A percentile compares a stretch with the other conserved stretches of the same genome.
phyloP scores from a whole-genome alignment of 2,113 vertebrate genomes.

The Brachirus orientalis region DNA sequence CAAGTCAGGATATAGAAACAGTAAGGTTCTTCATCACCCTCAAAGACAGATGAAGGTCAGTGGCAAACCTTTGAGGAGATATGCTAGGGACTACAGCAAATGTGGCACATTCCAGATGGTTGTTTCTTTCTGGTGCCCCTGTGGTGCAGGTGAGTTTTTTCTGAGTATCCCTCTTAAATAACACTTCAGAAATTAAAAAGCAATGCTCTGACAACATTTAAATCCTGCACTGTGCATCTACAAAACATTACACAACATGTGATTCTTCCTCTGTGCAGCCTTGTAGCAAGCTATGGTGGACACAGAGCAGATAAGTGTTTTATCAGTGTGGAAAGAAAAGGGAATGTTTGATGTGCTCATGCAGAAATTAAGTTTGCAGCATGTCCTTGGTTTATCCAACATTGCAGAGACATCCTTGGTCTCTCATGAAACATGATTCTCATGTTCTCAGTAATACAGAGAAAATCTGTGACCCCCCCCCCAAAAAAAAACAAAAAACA shows the following conservation, averaged over 20 bases:
- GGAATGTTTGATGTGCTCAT: background rate
- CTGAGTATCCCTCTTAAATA: background rate
- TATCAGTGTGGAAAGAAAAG: constrained; percentile 30
- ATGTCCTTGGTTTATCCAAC: constrained; percentile 6
- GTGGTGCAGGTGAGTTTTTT: background rate
- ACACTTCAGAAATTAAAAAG: background rate
- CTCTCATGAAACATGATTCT: background rate
- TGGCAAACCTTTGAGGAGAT: constrained; percentile 16
- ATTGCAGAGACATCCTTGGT: constrained; percentile 7
- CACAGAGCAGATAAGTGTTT: constrained; percentile 41
- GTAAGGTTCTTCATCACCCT: constrained; percentile 7
- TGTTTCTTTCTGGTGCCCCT: constrained; percentile 9
- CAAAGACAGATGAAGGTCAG: constrained; percentile 46
- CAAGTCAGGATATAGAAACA: constrained; percentile 5
- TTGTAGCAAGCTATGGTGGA: constrained; percentile 19
- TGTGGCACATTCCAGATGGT: constrained; percentile 8
- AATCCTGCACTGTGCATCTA: background rate
- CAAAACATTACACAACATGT: constrained; percentile 18
- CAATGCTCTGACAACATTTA: background rate
- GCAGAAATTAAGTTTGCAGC: constrained; percentile 19
- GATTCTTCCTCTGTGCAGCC: background rate
- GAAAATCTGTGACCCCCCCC: background rate
- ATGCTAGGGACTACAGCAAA: constrained; percentile 18
- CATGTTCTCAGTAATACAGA: background rate
- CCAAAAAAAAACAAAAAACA: background rate